These are phyloP conservation scores for Toxotes chatareus DNA, from an alignment of 2,113 vertebrate species.

Conservation along the genomic window DNA sequence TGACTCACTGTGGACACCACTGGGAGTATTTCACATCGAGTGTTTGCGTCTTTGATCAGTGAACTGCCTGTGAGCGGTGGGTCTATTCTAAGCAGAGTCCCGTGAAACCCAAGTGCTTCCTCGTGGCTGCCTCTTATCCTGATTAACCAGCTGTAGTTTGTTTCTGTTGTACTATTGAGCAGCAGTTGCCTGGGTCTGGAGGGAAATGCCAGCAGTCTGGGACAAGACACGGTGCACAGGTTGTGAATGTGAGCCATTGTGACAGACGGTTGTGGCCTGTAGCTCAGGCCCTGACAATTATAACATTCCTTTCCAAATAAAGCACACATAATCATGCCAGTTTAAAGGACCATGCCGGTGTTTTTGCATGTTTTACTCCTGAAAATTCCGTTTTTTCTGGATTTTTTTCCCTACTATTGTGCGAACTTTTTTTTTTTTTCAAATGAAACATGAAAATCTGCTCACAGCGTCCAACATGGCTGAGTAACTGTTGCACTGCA, in stretches of 20 bases:
- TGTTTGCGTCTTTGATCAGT: slow-evolving; percentile 54
- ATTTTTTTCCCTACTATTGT: neutral
- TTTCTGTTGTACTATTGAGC: slow-evolving; percentile 31
- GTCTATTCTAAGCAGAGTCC: slow-evolving; percentile 71
- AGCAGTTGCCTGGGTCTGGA: slow-evolving; percentile 27
- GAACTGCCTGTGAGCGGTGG: slow-evolving; percentile 39
- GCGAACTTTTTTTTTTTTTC: no score
- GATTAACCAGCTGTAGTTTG: slow-evolving; percentile 59
- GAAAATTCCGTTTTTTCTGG: neutral
- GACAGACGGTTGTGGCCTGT: slow-evolving; percentile 52
- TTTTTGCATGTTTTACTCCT: slow-evolving; percentile 22
- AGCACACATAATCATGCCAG: slow-evolving; percentile 29
- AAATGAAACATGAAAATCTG: neutral
- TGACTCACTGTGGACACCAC: slow-evolving; percentile 61
- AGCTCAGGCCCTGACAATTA: slow-evolving; percentile 24
- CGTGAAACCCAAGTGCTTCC: slow-evolving; percentile 77
- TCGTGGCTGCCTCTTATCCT: slow-evolving; percentile 65
- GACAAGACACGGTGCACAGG: slow-evolving; percentile 29
- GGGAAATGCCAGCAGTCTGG: slow-evolving; percentile 29
- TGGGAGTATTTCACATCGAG: slow-evolving; percentile 45
- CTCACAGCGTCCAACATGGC: neutral
- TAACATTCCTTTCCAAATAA: slow-evolving; percentile 65
- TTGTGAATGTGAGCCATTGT: slow-evolving; percentile 62
- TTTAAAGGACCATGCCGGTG: slow-evolving; percentile 32
- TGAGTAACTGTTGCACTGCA: neutral